A percentile compares a stretch with the other conserved stretches of the same genome.
phyloP scores from a whole-genome alignment of 2,888 invertebrate species.

The Trissolcus brochymenae region DNA sequence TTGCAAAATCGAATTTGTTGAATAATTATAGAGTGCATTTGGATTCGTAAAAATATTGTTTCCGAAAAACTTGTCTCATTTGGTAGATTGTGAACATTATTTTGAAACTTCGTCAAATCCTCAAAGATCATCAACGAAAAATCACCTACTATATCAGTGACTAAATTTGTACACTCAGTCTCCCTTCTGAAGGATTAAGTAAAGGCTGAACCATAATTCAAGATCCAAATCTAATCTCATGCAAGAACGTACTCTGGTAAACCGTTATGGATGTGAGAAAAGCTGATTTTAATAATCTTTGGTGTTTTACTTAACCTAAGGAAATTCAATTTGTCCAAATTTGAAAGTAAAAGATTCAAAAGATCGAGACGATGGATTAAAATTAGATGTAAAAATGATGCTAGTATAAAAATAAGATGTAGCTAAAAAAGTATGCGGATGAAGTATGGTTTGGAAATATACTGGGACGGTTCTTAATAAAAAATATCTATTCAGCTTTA shows the following conservation, averaged over 20 bases:
- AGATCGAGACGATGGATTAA: not conserved
- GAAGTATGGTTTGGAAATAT: too few species aligned
- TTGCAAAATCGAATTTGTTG: not conserved
- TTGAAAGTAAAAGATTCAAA: constrained; percentile 13
- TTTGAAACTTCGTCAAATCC: constrained; percentile 2
- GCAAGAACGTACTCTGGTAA: constrained; percentile 3
- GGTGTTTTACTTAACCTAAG: constrained; percentile 54
- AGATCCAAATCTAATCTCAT: constrained; percentile 17
- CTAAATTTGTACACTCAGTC: not conserved
- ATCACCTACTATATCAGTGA: too few species aligned
- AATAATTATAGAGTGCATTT: not conserved
- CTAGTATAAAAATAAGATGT: constrained; percentile 16
- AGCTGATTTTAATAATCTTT: constrained; percentile 60
- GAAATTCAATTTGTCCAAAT: constrained; percentile 56
- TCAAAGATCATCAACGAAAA: not conserved
- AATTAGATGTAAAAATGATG: not conserved
- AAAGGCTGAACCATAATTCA: constrained; percentile 6
- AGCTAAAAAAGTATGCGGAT: constrained; percentile 24
- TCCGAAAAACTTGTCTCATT: too few species aligned
- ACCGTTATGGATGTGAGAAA: constrained; percentile 25
- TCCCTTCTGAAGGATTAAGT: not conserved
- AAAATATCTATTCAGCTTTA: not conserved
- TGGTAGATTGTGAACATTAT: too few species aligned
- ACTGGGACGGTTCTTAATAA: too few species aligned
- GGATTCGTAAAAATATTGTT: not conserved